Base-by-base conservation (phyloP, 2,888 invertebrate genomes). In the Timema podura region DNA sequence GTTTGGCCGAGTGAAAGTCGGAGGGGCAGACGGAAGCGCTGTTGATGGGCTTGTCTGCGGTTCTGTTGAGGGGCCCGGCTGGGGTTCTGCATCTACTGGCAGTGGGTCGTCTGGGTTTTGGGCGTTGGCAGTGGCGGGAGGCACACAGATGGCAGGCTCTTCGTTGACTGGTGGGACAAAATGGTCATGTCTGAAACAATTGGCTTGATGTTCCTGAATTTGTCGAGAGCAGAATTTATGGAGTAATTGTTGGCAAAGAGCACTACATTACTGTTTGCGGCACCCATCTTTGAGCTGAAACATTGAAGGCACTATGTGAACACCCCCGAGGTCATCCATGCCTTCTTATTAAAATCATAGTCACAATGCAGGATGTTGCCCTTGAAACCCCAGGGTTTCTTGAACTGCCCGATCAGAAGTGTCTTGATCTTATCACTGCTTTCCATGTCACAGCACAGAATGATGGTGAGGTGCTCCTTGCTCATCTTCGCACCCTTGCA, bases 271-370 rank as follows among this genome's bases (percentile, higher is more conserved):
- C 48, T 30, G 48, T 49, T 64, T 30, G 61, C n/a, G 46, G 15
- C 51, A n/a, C 11, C 45, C 69, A 64, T 69, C 49, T 69, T 69
- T 9, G 16, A 47, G 51, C 64, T 64, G n/a, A 65, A 64, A 16
- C 10, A 11, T 16, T 69, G 11, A 61, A 69, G 45, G 51, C 69
- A 69, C 13, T 49, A 48, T 13, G 7, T 13, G 15, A 69, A 48
- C 46, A 64, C 45, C 5, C 10, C 46, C n/a, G 49, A 49, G 5
- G 48, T 64, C 65, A 69, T 69, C 48, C 44, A 49, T 8, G 48
- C 64, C 16, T 15, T 69, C 9, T 11, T 1, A 5, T 2, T n/a
- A n/a, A n/a, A n/a, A n/a, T n/a, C n/a, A n/a, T n/a, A n/a, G n/a
- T n/a, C n/a, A n/a, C n/a, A n/a, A n/a, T n/a, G n/a, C n/a, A n/a